Evolutionary conservation across 2,797 vertebrate species (phyloP).

Genomic region (Miichthys miiuy): DNA sequence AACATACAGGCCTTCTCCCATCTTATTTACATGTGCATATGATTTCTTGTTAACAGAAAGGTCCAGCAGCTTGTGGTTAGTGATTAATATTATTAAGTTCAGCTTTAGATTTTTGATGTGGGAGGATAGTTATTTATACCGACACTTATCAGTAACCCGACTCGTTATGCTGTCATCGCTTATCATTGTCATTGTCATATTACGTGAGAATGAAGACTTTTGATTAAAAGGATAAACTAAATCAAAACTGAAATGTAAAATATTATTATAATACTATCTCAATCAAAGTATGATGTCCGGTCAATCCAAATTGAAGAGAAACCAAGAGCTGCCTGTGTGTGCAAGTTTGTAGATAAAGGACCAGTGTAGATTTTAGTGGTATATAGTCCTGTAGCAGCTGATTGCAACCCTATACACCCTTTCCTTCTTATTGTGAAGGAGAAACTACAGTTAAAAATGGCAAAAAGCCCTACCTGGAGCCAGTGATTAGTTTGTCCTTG

Average conservation of each 20-base stretch:
- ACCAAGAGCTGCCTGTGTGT: too few species aligned
- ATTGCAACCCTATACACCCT: too few species aligned
- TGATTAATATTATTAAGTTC: background rate
- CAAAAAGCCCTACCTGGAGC: too few species aligned
- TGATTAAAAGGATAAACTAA: background rate
- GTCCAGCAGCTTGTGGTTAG: background rate
- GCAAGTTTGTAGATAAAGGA: too few species aligned
- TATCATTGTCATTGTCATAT: background rate
- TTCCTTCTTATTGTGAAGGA: too few species aligned
- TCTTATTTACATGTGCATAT: conserved; percentile 2
- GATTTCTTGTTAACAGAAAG: background rate
- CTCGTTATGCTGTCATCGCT: background rate
- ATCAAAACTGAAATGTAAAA: background rate
- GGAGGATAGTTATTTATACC: background rate
- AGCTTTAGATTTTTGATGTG: background rate
- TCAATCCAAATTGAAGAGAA: too few species aligned
- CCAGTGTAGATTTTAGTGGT: too few species aligned
- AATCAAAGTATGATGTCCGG: background rate
- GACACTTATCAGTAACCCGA: background rate
- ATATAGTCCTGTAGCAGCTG: too few species aligned
- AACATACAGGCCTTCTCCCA: background rate
- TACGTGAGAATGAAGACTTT: background rate
- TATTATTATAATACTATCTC: background rate
- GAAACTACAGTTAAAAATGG: too few species aligned
- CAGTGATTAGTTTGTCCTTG: too few species aligned